Evolutionary conservation across 53 echinoderm and acorn worm genomes (phyloP).

Genomic region (Actinopyga echinites): DNA sequence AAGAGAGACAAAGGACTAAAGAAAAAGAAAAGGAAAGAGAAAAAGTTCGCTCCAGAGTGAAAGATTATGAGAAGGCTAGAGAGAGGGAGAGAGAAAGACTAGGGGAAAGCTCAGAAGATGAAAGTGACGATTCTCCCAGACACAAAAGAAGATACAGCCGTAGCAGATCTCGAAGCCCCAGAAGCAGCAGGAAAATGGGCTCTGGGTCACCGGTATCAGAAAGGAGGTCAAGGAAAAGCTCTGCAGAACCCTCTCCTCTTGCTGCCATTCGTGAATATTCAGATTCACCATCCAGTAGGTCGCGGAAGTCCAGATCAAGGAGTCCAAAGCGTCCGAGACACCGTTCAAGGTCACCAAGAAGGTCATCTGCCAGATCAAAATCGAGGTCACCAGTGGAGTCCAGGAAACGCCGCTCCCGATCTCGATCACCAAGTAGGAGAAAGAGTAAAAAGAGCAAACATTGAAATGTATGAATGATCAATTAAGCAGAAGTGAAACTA

Average conservation of each 20-base stretch:
- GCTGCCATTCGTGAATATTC: conserved; percentile 79
- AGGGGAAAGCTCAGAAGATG: conserved; percentile 62
- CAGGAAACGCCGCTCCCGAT: conserved; percentile 60
- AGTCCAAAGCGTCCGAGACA: conserved; percentile 61
- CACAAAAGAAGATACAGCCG: conserved; percentile 64
- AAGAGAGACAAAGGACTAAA: conserved; percentile 70
- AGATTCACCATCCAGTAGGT: conserved; percentile 78
- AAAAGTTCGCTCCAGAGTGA: conserved; percentile 57
- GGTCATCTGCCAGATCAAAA: conserved; percentile 74
- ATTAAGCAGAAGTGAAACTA: background rate
- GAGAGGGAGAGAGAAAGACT: conserved; percentile 84
- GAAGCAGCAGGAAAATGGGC: conserved; percentile 53
- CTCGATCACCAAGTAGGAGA: conserved; percentile 69
- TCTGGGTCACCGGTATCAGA: conserved; percentile 73
- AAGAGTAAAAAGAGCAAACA: conserved; percentile 77
- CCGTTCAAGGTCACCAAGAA: conserved; percentile 68
- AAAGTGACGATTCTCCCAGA: conserved; percentile 45
- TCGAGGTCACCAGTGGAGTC: conserved; percentile 62
- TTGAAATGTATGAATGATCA: conserved; percentile 6
- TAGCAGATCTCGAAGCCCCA: conserved; percentile 75
- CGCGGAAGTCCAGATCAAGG: conserved; percentile 64
- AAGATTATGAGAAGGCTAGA: conserved; percentile 86
- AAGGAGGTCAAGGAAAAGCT: conserved; percentile 55
- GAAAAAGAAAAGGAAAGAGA: conserved; percentile 77
- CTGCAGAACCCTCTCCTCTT: conserved; percentile 75